A percentile compares a stretch with the other conserved stretches of the same genome.
Conservation (phyloP, 2,888 invertebrate species). For the Luperina nickerlii region DNA sequence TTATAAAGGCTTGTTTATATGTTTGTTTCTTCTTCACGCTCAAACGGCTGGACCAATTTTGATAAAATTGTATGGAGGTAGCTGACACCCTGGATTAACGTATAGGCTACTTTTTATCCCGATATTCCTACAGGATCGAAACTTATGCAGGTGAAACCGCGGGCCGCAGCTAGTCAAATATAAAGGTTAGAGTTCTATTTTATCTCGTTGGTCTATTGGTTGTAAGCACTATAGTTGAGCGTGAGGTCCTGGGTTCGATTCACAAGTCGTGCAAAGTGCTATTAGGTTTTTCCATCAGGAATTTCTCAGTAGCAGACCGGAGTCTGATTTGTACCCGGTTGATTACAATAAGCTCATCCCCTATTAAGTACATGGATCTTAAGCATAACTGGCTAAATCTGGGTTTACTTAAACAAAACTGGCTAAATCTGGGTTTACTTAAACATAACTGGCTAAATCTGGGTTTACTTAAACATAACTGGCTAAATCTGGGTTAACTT, state of each 20-base stretch:
- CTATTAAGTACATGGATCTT: neutral
- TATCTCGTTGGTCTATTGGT: neutral
- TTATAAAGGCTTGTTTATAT: no score
- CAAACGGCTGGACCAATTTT: no score
- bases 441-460: neutral
- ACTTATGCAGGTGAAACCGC: no score
- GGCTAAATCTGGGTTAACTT: neutral
- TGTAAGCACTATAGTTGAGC: neutral
- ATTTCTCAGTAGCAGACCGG: neutral
- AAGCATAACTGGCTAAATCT: neutral
- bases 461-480: neutral
- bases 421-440: no score
- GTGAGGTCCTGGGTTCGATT: neutral
- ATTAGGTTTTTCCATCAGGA: neutral
- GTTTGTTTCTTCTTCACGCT: no score
- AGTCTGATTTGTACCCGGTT: neutral
- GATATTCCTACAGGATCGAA: no score
- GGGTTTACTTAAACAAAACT: no score
- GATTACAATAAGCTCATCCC: neutral
- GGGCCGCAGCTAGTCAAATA: no score
- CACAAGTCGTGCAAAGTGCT: neutral
- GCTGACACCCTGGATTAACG: no score
- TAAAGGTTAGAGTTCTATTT: neutral
- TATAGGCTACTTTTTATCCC: no score
- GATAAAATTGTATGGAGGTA: no score